phyloP scores from a whole-genome alignment of 2,888 invertebrate genomes.

The Pyrrhosoma nymphula region DNA sequence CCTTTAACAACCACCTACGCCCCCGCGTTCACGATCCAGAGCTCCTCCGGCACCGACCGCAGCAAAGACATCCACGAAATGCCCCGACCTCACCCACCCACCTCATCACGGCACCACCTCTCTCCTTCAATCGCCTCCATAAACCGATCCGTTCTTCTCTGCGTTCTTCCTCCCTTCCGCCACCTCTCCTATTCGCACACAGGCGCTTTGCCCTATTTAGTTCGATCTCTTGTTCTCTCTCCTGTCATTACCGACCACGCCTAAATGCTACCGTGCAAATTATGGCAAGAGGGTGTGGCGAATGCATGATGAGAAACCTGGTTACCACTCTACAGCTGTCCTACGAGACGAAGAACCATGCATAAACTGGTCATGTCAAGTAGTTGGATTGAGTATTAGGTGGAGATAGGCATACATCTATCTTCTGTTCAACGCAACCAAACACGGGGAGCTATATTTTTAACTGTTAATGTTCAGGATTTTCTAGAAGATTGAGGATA shows the following conservation, averaged over 20 bases:
- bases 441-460: too few relatives aligned
- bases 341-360: too few relatives aligned
- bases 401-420: too few relatives aligned
- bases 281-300: background rate
- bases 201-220: background rate
- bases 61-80: background rate
- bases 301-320: background rate
- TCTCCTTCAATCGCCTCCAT: background rate
- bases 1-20: background rate
- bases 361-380: too few relatives aligned
- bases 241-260: background rate
- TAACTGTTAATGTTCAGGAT: too few relatives aligned
- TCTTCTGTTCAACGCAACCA: too few relatives aligned
- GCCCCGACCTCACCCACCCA: background rate
- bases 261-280: background rate
- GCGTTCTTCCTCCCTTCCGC: background rate
- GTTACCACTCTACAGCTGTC: too few relatives aligned
- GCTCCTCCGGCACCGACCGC: background rate
- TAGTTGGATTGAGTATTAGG: too few relatives aligned
- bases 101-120: background rate
- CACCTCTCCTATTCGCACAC: background rate
- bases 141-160: background rate
- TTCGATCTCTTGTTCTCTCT: background rate
- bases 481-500: too few relatives aligned
- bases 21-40: background rate